Base-by-base conservation (phyloP, 1,140 invertebrate species). In the Chironomus tepperi region DNA sequence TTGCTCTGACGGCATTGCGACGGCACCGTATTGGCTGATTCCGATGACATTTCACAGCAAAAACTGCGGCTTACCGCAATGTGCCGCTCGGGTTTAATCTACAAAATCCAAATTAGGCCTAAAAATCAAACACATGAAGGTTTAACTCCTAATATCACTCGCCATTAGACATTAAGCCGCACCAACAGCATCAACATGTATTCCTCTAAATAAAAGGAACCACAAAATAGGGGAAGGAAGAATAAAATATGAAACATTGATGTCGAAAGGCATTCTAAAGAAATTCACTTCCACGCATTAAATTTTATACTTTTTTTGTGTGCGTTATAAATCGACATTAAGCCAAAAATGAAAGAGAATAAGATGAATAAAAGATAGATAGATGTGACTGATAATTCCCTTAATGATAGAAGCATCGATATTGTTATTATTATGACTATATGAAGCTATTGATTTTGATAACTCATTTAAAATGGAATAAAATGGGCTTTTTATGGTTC, bases 381-480 rank as follows among this genome's bases (percentile, higher is more conserved):
- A 7, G 2, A 47, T 10, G 43, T n/a, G n/a, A n/a, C 24, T 34
- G 24, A 34, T 34, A 34, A 34, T 34, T 34, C 24, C 24, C 24
- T 34, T 34, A 34, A 34, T 34, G 24, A 34, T 34, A 34, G 5
- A 5, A 5, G 47, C 12, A 57, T 57, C 47, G 24, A 57, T 57
- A n/a, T 47, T 47, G 43, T 10, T 34, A 57, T 57, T 47, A 43
- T 43, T 7, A 7, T 10, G 42, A 43, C 42, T 43, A 6, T 43
- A 7, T 43, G 6, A 7, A 6, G 6, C 42, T 47, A 47, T 47
- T 47, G 43, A 47, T 5, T 47, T 47, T 47, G 8, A 47, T 47
- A 47, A 47, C 43, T 47, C 43, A 47, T 47, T 47, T 47, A 47
- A n/a, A n/a, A n/a, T n/a, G n/a, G n/a, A n/a, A n/a, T n/a, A n/a